Evolutionary conservation across 2,797 vertebrate genomes (phyloP).

Genomic region (Microctenopoma stevenorrisi): DNA sequence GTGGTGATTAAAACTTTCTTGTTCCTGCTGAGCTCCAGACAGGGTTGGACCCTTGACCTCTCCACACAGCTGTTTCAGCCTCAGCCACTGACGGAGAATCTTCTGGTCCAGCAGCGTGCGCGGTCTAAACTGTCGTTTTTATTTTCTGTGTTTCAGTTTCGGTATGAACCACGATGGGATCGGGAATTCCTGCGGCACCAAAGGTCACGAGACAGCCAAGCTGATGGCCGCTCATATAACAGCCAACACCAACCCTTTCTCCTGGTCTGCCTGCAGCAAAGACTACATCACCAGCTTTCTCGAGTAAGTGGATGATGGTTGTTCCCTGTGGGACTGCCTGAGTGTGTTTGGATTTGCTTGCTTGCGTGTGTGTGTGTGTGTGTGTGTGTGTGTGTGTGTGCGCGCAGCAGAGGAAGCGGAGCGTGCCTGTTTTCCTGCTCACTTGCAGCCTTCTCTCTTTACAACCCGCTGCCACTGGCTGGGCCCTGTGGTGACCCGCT

Average conservation of each 20-base stretch:
- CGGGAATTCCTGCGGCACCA: constrained; percentile 97
- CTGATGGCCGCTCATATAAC: constrained; percentile 99
- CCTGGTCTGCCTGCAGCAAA: constrained; percentile 98
- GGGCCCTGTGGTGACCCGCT: constrained; percentile 57
- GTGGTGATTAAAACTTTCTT: constrained; percentile 84
- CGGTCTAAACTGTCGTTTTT: constrained; percentile 1
- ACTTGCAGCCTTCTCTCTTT: constrained; percentile 51
- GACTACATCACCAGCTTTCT: constrained; percentile 99
- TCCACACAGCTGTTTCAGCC: constrained; percentile 84
- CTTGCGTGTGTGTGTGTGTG: background rate
- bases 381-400: constrained; percentile 8
- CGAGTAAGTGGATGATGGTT: constrained; percentile 91
- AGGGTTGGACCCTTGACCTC: constrained; percentile 81
- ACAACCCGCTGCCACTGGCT: constrained; percentile 49
- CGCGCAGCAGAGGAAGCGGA: constrained; percentile 35
- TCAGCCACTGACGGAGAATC: constrained; percentile 20
- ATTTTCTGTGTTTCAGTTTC: constrained; percentile 87
- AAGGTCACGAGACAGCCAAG: constrained; percentile 98
- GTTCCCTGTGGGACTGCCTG: constrained; percentile 40
- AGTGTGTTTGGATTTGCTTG: constrained; percentile 23
- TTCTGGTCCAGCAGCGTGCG: too few relatives aligned
- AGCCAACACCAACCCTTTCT: constrained; percentile 99
- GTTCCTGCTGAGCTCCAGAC: constrained; percentile 80
- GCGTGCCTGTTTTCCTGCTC: constrained; percentile 48
- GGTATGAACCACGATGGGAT: constrained; percentile 99